Evolutionary conservation across 2,113 vertebrate genomes (phyloP), one percentile per base, ranked within the genome.

Genomic region (Synodontis membranacea): DNA sequence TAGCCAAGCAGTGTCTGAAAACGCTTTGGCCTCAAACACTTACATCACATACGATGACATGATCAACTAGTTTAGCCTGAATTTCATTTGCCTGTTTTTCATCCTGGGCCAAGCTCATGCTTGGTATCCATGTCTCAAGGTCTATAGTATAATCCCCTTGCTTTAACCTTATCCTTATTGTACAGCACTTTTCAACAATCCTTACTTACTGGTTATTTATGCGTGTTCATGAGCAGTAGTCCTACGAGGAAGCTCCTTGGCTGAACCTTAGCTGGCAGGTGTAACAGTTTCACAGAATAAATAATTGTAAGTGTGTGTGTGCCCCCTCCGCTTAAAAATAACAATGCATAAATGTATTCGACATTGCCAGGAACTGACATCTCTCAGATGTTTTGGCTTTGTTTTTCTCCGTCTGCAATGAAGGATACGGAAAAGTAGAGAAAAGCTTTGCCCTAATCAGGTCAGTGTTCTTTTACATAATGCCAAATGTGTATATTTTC

Each of bases 291-390:
- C 50, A 56, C 78, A 39, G 78, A 79, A 52, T 79, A 54, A 54
- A 79, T 79, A 21, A 79, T 79, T 23, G n/a, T 34, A 31, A 9
- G 1, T 3, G 46, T 34, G 31, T 34, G 7, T 60, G 21, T 31
- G 23, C 56, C 7, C 23, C 0, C 23, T 5, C 50, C 39, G 52
- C 52, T 50, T 39, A 14, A 80, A 56, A 56, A 56, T 56, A 80
- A 56, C 52, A 80, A 80, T 56, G 34, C 48, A 79, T 79, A 79
- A 78, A 78, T 78, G n/a, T 80, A 54, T 80, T 37, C 1, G 31
- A 80, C 50, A 39, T 79, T 79, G 39, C 52, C 78, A 39, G 31
- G 34, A 9, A 6, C 10, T 39, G 50, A 39, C 14, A 25, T 56
- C 39, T 80, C 19, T 25, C 31, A 56, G 21, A 80, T 10, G 39